Base-by-base conservation (phyloP, 2,888 invertebrate species). In the Aphodius sticticus region DNA sequence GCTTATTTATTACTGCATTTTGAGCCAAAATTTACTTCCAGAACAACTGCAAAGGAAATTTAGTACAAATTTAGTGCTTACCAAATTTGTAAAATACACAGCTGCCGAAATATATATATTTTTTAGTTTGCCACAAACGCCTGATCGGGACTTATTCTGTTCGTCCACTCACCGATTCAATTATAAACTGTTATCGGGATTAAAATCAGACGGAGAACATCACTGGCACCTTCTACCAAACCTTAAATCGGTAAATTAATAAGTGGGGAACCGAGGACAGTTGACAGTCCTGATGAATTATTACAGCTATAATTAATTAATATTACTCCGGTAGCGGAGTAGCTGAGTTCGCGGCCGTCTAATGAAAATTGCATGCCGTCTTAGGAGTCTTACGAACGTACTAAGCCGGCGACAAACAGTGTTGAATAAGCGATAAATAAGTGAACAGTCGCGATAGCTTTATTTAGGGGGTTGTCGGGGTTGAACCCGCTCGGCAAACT, bases 381-480 rank as follows among this genome's bases (percentile, higher is more conserved):
- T 53, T 53, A 53, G 12, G 26, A 7, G 53, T 53, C 53, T 53
- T 53, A 53, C 53, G 53, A 53, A 53, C 53, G 53, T 53, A 53
- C 53, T 53, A 53, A 53, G 12, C 53, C 53, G 6, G 53, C 9
- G 53, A 53, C 53, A 53, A 26, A 53, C 53, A 53, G 9, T 53
- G 53, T 53, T 53, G 53, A 53, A 53, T 53, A 53, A 53, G 53
- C 53, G 53, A 53, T 53, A 53, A 53, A 53, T 53, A 53, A 53
- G 53, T 53, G 53, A 53, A 53, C 53, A 53, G 53, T 53, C 53
- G 53, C 53, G 53, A 53, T 53, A 53, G 53, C 53, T 53, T 53
- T 53, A 53, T 53, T 53, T 53, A 9, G 9, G 12, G 12, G 53
- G 12, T 12, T 53, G 53, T 12, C 53, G 53, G 6, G 53, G 7